Base-by-base conservation (phyloP, 2,113 vertebrate species). In the Passer montanus region DNA sequence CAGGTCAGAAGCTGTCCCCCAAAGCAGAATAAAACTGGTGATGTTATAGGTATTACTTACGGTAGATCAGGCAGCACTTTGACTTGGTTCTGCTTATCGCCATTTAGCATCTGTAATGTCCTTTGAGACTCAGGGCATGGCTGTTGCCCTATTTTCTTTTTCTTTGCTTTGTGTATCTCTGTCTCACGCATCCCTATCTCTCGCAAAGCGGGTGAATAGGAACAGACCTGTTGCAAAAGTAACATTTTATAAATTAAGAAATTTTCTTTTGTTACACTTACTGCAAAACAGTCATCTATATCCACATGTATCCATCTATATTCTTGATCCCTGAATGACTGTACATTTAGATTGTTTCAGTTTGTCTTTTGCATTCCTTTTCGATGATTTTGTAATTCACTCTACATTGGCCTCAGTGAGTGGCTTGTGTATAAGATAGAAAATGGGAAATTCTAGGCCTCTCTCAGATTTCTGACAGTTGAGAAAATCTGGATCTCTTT, bases 121-220 rank as follows among this genome's bases (percentile, higher is more conserved):
- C 96, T 97, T 84, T 97, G 98, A 97, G 96, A 97, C 94, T 97
- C 95, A 52, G 93, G 92, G 96, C 96, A 97, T 31, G 89, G 93
- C 79, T 86, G 12, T 19, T 95, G 97, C 79, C 96, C 98, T 95
- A 74, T 97, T 97, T 89, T 93, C 75, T 74, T 68, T 44, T 79
- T 88, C 82, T 77, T 63, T 47, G 80, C 58, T 80, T 91, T 88
- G 15, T 94, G 80, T 56, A 94, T 89, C 89, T 96, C 92, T 78
- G 70, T 85, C 39, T 92, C 88, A 91, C 41, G 55, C 87, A 96
- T 91, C 88, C 96, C 97, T 76, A 98, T 84, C 96, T 96, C 97
- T 94, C 90, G 98, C 97, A 99, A 96, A 92, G 98, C 98, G 82
- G 97, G 98, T 69, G 98, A 98, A 97, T 99, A 99, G 94, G 98